Percentiles rank a stretch among this genome's conserved stretches.
phyloP scores from a whole-genome alignment of 2,113 vertebrate genomes.

The Noctilio leporinus region DNA sequence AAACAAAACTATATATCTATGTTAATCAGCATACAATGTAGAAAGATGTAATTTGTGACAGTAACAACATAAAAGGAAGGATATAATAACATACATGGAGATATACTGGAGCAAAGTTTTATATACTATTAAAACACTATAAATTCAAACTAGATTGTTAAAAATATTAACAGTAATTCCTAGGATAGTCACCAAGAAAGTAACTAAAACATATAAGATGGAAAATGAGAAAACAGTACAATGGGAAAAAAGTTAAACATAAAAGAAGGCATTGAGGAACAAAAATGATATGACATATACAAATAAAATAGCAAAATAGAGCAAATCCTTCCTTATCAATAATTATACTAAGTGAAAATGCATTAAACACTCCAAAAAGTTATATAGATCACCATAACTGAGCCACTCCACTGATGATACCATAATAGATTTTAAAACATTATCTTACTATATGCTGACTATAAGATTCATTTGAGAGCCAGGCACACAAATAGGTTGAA shows the following conservation, averaged over 20 bases:
- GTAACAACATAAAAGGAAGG: neutral
- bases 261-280: neutral
- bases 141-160: neutral
- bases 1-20: neutral
- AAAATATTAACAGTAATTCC: neutral
- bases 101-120: neutral
- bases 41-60: neutral
- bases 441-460: neutral
- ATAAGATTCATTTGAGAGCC: neutral
- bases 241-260: neutral
- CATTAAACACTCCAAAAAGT: neutral
- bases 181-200: neutral
- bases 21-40: neutral
- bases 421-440: neutral
- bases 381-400: too few relatives aligned
- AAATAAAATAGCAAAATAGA: neutral
- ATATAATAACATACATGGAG: neutral
- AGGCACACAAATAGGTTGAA: neutral
- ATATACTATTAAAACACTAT: neutral
- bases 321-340: neutral
- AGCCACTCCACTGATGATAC: too few relatives aligned
- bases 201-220: neutral
- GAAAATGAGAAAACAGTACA: neutral
- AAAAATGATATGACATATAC: neutral
- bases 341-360: neutral